Evolutionary conservation across 1,140 invertebrate genomes (phyloP), one percentile per base, ranked within the genome.

Genomic region (Ectropis grisescens): DNA sequence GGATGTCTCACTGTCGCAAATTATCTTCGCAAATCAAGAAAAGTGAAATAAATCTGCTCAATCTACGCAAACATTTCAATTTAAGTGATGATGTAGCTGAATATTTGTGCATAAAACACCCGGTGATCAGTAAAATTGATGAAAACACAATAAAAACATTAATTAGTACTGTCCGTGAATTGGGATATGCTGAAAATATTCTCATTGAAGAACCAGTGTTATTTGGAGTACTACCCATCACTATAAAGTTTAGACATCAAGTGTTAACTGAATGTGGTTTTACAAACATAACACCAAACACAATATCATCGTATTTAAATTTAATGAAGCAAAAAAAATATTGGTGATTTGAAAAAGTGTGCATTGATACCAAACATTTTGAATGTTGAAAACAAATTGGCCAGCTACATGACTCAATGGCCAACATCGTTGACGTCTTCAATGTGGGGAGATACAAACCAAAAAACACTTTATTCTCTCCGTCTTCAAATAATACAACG

Each of bases 381-480:
- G 11, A 79, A 80, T 41, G 42, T 85, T 22, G 68, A 78, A 47
- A 58, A 76, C 38, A 80, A 50, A 45, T 45, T 85, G 16, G 72
- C 78, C 33, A 61, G 58, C 31, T 58, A 55, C 36, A 57, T 84
- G 42, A 61, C 68, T 11, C 34, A 55, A 29, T 65, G 61, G 72
- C 69, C 72, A 3, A 69, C 60, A 55, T 72, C 66, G 37, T 57
- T 78, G 1, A 66, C 61, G 39, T 72, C 64, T 31, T 51, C 66
- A 35, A 52, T 69, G 32, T 40, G 52, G 56, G 53, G 44, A 41
- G 43, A 72, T 59, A 36, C 59, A 12, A 41, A 61, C 53, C 19
- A 60, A 22, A 37, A 36, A 37, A 62, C 67, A 38, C 37, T 85
- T n/a, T 62, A 66, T 37, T 33, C 34, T 31, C 46, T 81, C 33